Conservation (phyloP, 1,140 invertebrate genomes). For the Drosophila bifasciata region DNA sequence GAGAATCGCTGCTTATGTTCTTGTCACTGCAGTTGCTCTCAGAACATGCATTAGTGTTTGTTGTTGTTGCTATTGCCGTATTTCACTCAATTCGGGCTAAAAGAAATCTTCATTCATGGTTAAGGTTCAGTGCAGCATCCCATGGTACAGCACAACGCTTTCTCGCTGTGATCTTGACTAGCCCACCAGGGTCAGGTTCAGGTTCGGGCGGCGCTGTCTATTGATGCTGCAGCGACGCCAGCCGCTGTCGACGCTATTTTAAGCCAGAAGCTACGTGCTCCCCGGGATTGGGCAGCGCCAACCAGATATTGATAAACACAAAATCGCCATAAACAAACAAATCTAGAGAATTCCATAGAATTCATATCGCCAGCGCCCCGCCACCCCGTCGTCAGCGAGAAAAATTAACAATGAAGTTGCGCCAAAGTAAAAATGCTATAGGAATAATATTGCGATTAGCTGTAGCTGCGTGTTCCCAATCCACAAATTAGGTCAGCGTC, state of each 20-base stretch:
- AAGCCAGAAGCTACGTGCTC: conserved; percentile 41
- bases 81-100: conserved; percentile 42
- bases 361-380: conserved; percentile 36
- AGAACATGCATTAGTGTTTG: conserved; percentile 24
- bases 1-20: conserved; percentile 9
- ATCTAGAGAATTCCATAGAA: conserved; percentile 59
- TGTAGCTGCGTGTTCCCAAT: conserved; percentile 7
- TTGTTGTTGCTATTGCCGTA: conserved; percentile 23
- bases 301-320: conserved; percentile 48
- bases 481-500: conserved; percentile 55
- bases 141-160: conserved; percentile 14
- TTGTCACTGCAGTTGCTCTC: conserved; percentile 3
- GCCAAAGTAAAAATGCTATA: conserved; percentile 2
- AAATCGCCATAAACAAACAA: conserved; percentile 19
- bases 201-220: conserved; percentile 3
- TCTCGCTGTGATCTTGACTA: conserved; percentile 9
- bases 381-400: conserved; percentile 6
- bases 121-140: conserved; percentile 30
- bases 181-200: conserved; percentile 15
- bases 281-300: conserved; percentile 5
- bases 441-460: conserved; percentile 24
- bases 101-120: conserved; percentile 19
- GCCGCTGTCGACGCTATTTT: background rate
- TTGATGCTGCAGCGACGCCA: no score
- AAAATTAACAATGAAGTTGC: conserved; percentile 37